phyloP scores from a whole-genome alignment of 2,113 vertebrate species.

The Malurus elegans region DNA sequence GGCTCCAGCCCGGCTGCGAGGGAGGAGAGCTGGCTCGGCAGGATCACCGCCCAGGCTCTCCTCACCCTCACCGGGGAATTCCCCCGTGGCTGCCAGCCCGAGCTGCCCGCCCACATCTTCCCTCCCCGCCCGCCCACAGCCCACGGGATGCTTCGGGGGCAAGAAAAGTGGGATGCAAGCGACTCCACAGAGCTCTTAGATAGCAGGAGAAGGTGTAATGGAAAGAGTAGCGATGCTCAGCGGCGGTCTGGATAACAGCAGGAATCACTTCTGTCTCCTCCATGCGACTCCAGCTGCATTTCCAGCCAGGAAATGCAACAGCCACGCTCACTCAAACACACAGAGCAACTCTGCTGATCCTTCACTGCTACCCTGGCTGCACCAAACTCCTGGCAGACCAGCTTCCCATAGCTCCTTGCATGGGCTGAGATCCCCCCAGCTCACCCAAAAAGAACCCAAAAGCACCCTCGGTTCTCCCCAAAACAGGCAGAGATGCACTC shows the following conservation, averaged over 20 bases:
- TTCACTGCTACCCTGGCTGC: fast-evolving
- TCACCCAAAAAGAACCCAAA: not conserved
- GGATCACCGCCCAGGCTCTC: not conserved
- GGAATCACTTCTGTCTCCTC: not conserved
- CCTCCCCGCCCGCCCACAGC: not conserved
- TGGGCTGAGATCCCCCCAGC: not conserved
- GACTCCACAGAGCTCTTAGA: not conserved
- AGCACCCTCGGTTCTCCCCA: not conserved
- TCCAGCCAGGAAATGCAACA: not conserved
- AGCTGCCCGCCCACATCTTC: not conserved
- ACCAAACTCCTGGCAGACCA: not conserved
- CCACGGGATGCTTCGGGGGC: fast-evolving
- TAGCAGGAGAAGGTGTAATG: not conserved
- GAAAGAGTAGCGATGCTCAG: not conserved
- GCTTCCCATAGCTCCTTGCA: not conserved
- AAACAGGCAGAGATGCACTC: not conserved
- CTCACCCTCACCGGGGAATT: not conserved
- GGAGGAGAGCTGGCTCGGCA: not conserved
- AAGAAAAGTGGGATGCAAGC: not conserved
- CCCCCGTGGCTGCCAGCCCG: not conserved
- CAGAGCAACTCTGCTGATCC: fast-evolving
- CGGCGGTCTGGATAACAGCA: not conserved
- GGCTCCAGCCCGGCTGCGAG: not conserved
- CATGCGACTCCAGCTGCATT: fast-evolving
- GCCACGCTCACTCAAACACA: not conserved